Evolutionary conservation across 2,113 vertebrate genomes (phyloP).

Genomic region (Pollachius pollachius): DNA sequence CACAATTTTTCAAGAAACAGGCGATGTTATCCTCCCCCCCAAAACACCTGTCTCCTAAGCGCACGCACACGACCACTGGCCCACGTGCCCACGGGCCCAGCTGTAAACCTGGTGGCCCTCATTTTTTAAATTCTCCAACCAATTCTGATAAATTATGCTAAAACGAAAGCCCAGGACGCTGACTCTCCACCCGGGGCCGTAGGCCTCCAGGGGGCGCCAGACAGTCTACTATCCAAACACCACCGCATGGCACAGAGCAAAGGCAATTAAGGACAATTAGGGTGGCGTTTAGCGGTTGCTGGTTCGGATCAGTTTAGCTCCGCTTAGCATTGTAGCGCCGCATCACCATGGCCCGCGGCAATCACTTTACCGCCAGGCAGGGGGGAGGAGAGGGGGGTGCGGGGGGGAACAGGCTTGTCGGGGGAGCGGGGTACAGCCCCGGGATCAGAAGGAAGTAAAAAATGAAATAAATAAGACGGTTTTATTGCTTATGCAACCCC

Average conservation of each 20-base stretch:
- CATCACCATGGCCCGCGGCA: constrained; percentile 59
- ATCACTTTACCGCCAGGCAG: constrained; percentile 44
- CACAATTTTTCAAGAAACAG: too few relatives aligned
- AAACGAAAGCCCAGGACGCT: constrained; percentile 13
- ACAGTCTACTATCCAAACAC: constrained; percentile 54
- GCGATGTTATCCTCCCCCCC: too few relatives aligned
- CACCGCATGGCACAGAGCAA: constrained; percentile 57
- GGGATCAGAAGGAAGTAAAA: too few relatives aligned
- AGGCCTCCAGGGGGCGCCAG: constrained; percentile 42
- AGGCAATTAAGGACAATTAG: constrained; percentile 69
- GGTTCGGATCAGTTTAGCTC: constrained; percentile 45
- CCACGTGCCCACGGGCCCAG: background rate
- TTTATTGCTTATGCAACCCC: too few relatives aligned
- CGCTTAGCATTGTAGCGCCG: constrained; percentile 24
- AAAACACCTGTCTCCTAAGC: background rate
- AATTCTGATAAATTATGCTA: constrained; percentile 15
- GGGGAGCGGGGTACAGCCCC: too few relatives aligned
- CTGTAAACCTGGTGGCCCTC: background rate
- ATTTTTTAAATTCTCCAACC: background rate
- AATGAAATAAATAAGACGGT: too few relatives aligned
- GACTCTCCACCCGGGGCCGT: constrained; percentile 29
- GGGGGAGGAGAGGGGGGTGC: constrained; percentile 6
- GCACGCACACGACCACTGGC: background rate
- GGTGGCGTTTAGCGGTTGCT: constrained; percentile 53
- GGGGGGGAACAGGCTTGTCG: constrained; percentile 7